phyloP scores from a whole-genome alignment of 2,113 vertebrate species.

The human (Homo sapiens) region DNA sequence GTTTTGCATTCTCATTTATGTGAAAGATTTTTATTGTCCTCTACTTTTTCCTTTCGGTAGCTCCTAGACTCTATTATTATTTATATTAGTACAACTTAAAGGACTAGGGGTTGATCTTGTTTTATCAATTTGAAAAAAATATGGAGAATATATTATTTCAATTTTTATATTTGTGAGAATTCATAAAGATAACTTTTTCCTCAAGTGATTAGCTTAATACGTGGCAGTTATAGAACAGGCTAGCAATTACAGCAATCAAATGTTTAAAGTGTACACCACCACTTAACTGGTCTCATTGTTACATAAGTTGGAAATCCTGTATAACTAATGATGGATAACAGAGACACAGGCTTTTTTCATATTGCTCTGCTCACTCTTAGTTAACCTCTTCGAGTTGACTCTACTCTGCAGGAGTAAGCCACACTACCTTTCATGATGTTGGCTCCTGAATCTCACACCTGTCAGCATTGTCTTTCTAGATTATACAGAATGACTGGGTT shows the following conservation, averaged over 20 bases:
- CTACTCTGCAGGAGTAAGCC: neutral
- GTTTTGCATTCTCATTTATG: neutral
- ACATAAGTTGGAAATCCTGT: slow-evolving; percentile 53
- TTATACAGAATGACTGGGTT: neutral
- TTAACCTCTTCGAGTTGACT: neutral
- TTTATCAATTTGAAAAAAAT: slow-evolving; percentile 34
- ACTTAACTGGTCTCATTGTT: slow-evolving; percentile 32
- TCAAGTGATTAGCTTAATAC: slow-evolving; percentile 7
- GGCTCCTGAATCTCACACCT: neutral
- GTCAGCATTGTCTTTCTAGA: neutral
- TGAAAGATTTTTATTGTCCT: neutral
- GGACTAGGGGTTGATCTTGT: neutral
- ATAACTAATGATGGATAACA: neutral
- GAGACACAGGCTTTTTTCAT: neutral
- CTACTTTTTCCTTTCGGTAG: neutral
- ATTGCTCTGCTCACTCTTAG: neutral
- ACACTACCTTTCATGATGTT: neutral
- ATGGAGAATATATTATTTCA: neutral
- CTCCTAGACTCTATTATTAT: neutral
- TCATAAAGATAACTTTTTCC: neutral
- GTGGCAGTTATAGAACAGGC: neutral
- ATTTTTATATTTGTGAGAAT: slow-evolving; percentile 18
- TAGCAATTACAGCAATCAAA: neutral
- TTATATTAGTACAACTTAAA: neutral
- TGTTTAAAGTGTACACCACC: neutral